These are phyloP conservation scores for Ceyx erithaca DNA, from an alignment of 2,797 vertebrate species.

Conservation along the genomic window DNA sequence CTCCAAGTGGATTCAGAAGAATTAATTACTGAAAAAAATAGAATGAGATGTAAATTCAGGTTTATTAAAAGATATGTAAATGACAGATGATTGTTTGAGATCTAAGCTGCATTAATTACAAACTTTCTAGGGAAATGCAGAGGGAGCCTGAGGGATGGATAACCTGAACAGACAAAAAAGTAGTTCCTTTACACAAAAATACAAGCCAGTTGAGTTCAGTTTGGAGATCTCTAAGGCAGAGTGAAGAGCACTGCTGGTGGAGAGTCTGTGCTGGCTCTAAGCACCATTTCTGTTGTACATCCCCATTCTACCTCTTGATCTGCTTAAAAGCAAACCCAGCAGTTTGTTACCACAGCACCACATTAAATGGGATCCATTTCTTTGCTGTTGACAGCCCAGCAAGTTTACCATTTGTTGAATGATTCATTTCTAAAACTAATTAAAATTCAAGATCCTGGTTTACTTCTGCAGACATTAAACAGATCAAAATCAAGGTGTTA, in stretches of 20 bases:
- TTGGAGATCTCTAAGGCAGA: neutral
- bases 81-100: neutral
- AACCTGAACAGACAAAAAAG: neutral
- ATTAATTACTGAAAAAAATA: neutral
- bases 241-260: neutral
- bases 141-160: neutral
- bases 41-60: neutral
- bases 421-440: neutral
- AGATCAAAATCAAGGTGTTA: neutral
- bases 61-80: neutral
- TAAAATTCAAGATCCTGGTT: neutral
- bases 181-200: neutral
- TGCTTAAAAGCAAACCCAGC: neutral
- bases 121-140: neutral
- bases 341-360: neutral
- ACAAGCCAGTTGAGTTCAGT: neutral
- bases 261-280: neutral
- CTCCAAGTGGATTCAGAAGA: neutral
- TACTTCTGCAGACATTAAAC: neutral
- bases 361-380: neutral
- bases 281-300: neutral
- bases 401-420: neutral
- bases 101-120: neutral
- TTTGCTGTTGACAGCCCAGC: neutral
- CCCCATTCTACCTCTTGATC: neutral